Percentiles rank a stretch among this genome's conserved stretches.
These are phyloP conservation scores for Aplochiton taeniatus DNA, from an alignment of 2,797 vertebrate genomes.

Conservation along the genomic window DNA sequence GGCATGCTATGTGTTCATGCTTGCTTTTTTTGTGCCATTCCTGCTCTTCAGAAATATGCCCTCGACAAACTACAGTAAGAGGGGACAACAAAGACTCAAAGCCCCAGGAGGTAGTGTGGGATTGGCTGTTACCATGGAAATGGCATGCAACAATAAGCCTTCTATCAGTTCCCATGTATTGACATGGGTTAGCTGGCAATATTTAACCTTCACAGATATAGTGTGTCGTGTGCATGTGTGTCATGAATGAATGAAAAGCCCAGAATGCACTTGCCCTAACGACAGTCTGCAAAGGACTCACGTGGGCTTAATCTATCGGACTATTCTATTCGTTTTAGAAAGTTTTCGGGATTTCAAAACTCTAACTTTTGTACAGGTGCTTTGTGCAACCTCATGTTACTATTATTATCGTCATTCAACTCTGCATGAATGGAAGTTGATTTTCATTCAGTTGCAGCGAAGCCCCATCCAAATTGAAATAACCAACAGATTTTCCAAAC, in stretches of 20 bases:
- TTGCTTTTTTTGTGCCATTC: constrained; percentile 59
- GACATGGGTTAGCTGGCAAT: constrained; percentile 68
- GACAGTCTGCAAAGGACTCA: constrained; percentile 51
- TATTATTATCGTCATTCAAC: background rate
- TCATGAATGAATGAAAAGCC: constrained; percentile 67
- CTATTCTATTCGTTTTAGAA: constrained; percentile 4
- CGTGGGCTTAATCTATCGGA: constrained; percentile 48
- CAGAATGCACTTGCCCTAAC: constrained; percentile 51
- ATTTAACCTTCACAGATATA: constrained; percentile 76
- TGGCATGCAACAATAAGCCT: constrained; percentile 65
- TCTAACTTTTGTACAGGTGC: background rate
- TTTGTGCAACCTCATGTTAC: constrained; percentile 15
- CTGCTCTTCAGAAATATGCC: constrained; percentile 54
- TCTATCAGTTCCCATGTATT: constrained; percentile 72
- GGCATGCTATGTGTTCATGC: constrained; percentile 44
- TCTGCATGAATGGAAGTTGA: too few species aligned
- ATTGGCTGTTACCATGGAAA: constrained; percentile 77
- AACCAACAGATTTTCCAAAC: background rate
- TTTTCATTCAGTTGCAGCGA: constrained; percentile 7
- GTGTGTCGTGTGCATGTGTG: constrained; percentile 46
- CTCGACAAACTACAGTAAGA: constrained; percentile 65
- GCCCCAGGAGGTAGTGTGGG: constrained; percentile 51
- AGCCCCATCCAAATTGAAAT: constrained; percentile 7
- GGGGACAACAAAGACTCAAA: constrained; percentile 24
- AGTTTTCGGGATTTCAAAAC: too few species aligned